Evolutionary conservation across 2,888 invertebrate species (phyloP).

Genomic region (Zelleria hepariella): DNA sequence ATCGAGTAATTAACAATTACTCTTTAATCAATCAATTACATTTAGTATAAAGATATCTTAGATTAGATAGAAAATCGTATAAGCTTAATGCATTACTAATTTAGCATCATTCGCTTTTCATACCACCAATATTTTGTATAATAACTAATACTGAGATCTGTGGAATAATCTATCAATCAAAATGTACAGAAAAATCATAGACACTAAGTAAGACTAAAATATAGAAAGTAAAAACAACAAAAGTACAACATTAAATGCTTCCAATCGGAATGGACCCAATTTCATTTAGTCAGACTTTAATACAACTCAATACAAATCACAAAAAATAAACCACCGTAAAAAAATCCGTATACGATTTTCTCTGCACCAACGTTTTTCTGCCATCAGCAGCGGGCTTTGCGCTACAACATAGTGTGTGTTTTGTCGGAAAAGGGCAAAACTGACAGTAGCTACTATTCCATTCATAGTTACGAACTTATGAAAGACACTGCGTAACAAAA

Average conservation of each 20-base stretch:
- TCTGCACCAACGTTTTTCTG: too few species aligned
- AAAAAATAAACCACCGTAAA: neutral
- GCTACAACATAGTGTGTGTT: too few species aligned
- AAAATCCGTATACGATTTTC: too few species aligned
- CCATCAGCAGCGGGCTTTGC: too few species aligned
- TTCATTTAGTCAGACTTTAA: neutral
- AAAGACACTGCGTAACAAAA: too few species aligned
- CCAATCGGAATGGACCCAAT: slow-evolving; percentile 31
- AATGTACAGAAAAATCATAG: slow-evolving; percentile 16
- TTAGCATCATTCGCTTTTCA: neutral
- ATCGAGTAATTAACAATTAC: neutral
- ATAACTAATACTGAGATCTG: slow-evolving; percentile 38
- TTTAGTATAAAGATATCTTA: slow-evolving; percentile 2
- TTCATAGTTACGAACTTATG: too few species aligned
- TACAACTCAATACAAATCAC: neutral
- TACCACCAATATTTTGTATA: slow-evolving; percentile 17
- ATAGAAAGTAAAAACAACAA: slow-evolving; percentile 13
- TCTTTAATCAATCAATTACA: neutral
- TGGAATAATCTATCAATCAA: slow-evolving; percentile 21
- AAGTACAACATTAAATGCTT: slow-evolving; percentile 37
- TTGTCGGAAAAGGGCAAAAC: too few species aligned
- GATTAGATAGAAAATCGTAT: neutral
- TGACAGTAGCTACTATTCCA: too few species aligned
- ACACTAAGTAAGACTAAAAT: slow-evolving; percentile 7
- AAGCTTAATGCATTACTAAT: neutral